Evolutionary conservation across 2,113 vertebrate genomes (phyloP).

Genomic region (Emydocephalus ijimae): DNA sequence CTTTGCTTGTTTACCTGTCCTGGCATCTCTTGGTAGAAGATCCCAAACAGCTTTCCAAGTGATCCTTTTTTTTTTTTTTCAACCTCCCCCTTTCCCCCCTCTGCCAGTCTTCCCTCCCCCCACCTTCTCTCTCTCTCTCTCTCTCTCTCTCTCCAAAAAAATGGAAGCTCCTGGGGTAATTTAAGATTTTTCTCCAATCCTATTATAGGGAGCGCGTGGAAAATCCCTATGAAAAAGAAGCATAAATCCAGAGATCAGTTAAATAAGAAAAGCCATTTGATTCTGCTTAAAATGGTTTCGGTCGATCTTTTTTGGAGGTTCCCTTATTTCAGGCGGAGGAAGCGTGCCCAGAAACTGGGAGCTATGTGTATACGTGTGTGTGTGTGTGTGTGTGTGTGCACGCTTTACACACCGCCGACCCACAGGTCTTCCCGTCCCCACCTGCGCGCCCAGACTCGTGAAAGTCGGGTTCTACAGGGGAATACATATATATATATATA

Average conservation of each 20-base stretch:
- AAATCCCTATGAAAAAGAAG: not conserved
- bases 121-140: not conserved
- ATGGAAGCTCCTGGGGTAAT: not conserved
- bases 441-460: not conserved
- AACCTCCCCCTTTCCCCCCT: not conserved
- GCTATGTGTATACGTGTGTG: no score
- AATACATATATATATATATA: not conserved
- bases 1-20: no score
- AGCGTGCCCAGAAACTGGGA: not conserved
- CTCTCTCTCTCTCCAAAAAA: not conserved
- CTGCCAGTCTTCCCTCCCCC: not conserved
- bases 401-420: not conserved
- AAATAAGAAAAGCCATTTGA: not conserved
- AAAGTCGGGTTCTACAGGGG: not conserved
- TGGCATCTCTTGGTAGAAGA: not conserved
- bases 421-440: not conserved
- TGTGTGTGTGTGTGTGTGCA: no score
- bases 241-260: not conserved
- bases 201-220: not conserved
- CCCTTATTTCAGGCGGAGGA: not conserved
- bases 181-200: not conserved
- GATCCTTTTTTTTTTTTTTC: not conserved
- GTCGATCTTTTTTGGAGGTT: not conserved
- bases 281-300: not conserved
- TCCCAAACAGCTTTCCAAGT: not conserved